Evolutionary conservation across 2,113 vertebrate genomes (phyloP), one percentile per base, ranked within the genome.

Genomic region (Cisticola juncidis): DNA sequence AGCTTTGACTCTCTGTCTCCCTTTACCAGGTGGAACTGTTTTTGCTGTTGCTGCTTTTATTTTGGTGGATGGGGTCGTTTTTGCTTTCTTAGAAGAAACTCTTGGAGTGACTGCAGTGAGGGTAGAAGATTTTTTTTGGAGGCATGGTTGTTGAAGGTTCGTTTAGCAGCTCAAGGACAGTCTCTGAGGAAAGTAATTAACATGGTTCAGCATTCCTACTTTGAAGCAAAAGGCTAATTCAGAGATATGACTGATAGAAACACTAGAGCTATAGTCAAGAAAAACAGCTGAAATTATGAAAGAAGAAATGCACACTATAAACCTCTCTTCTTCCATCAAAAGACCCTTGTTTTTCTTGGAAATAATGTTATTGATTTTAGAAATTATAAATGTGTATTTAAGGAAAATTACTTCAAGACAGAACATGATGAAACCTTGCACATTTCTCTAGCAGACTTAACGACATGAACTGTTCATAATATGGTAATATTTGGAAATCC

Each of bases 161-260:
- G 23, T 96, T 97, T 66, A 97, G 87, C 70, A 97, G 56, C n/a
- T 97, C 95, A 88, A 97, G 70, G 74, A 97, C 91, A 6, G 94
- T 97, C 76, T 97, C 98, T 98, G 94, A 38, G 69, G 90, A 96
- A 95, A 95, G 47, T 19, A 92, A 94, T 86, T 60, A 89, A 83
- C 7, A 65, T 16, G 25, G 36, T 66, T 91, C 69, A 86, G 66
- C 40, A 90, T 70, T 54, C 36, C 72, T 54, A 9, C 23, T 84
- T 77, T 83, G 56, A 83, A 40, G 38, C 51, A 94, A 71, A 92
- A 89, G 69, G 40, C 51, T 84, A 47, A 73, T 84, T 94, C 53
- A 69, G 57, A 87, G 36, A 22, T 47, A 38, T 9, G 11, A 50
- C 28, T 76, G 56, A 74, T 45, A 79, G 5, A 60, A 86, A 61